phyloP scores from a whole-genome alignment of 1,140 invertebrate species.

The Drosophila bocqueti region DNA sequence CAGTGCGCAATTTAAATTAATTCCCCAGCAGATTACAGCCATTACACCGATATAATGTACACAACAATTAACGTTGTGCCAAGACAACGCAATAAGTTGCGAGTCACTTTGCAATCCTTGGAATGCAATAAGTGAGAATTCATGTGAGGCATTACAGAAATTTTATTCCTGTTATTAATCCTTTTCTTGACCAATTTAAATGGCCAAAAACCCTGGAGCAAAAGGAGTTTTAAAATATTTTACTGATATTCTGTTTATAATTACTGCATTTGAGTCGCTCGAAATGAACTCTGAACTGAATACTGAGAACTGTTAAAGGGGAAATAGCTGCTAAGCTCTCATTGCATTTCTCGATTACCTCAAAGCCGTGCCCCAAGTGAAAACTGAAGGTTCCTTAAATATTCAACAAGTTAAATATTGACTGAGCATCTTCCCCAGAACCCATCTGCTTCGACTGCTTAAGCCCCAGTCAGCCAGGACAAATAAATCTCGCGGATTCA shows the following conservation, averaged over 20 bases:
- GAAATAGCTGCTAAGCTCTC: neutral
- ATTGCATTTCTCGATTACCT: conserved; percentile 2
- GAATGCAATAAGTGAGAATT: conserved; percentile 33
- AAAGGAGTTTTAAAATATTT: too few relatives aligned
- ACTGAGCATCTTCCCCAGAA: neutral
- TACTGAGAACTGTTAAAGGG: neutral
- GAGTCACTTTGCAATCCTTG: conserved; percentile 34
- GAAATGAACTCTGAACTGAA: neutral
- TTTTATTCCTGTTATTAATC: neutral
- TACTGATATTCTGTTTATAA: neutral
- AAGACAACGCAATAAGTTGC: conserved; percentile 55
- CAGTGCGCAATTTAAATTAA: conserved; percentile 46
- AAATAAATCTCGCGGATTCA: conserved; percentile 44
- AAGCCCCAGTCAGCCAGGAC: conserved; percentile 6
- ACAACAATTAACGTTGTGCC: conserved; percentile 51
- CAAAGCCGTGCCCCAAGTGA: neutral
- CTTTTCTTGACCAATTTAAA: neutral
- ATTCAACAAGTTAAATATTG: conserved; percentile 23
- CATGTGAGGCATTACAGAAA: conserved; percentile 11
- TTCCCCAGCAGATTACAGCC: conserved; percentile 48
- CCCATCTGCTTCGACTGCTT: conserved; percentile 6
- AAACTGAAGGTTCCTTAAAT: conserved; percentile 3
- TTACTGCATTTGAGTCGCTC: neutral
- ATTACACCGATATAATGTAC: conserved; percentile 49
- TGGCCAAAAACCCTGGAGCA: neutral